phyloP scores from a whole-genome alignment of 1,140 invertebrate species.

The Physella acuta region DNA sequence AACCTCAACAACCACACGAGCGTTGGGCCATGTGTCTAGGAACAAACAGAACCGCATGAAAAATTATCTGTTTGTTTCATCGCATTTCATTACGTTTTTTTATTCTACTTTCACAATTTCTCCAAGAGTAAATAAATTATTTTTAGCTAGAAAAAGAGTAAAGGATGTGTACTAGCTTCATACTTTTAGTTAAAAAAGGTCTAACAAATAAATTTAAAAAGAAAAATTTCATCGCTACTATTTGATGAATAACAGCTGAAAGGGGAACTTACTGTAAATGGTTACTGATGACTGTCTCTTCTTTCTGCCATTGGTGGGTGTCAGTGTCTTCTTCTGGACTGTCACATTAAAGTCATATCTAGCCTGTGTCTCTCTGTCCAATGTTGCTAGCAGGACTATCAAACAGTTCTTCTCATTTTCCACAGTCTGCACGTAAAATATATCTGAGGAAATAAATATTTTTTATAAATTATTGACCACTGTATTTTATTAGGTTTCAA shows the following conservation, averaged over 20 bases:
- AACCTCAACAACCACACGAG: conserved; percentile 77
- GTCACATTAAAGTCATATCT: conserved; percentile 22
- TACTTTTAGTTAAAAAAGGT: no score
- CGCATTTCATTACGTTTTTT: no score
- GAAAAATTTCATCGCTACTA: no score
- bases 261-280: no score
- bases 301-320: not conserved
- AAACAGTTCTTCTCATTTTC: conserved; percentile 12
- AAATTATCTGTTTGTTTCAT: no score
- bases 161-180: no score
- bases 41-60: no score
- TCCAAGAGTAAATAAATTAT: no score
- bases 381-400: not conserved
- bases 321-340: not conserved
- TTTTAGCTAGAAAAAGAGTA: no score
- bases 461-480: not conserved
- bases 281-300: conserved; percentile 9
- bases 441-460: conserved; percentile 3
- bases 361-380: conserved; percentile 12
- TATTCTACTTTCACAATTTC: no score
- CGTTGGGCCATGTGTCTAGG: conserved; percentile 28
- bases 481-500: not conserved
- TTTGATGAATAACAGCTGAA: no score
- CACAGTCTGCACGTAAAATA: not conserved
- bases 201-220: no score